Conservation (phyloP, 2,113 vertebrate genomes). For the Hippocampus comes region DNA sequence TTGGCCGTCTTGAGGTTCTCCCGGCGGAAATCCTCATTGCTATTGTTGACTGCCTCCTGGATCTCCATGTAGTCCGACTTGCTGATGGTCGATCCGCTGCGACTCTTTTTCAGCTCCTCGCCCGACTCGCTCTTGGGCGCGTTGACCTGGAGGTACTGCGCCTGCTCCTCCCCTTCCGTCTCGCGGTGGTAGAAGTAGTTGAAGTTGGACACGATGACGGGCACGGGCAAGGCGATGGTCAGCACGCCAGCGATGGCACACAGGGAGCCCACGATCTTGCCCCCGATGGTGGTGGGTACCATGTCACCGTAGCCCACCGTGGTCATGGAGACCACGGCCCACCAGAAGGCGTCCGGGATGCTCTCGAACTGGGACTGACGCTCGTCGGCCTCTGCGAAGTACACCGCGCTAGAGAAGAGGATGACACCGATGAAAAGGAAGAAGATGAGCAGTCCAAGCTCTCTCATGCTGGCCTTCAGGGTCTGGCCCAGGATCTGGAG, state of each 20-base stretch:
- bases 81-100: conserved; percentile 94
- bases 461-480: conserved; percentile 95
- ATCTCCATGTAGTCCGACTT: conserved; percentile 99
- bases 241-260: conserved; percentile 97
- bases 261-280: conserved; percentile 96
- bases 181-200: conserved; percentile 99
- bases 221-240: conserved; percentile 97
- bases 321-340: conserved; percentile 99
- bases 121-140: conserved; percentile 89
- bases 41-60: conserved; percentile 94
- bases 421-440: conserved; percentile 99
- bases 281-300: conserved; percentile 96
- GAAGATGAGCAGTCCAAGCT: conserved; percentile 93
- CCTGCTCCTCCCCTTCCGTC: conserved; percentile 97
- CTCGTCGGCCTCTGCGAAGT: conserved; percentile 96
- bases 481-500: conserved; percentile 97
- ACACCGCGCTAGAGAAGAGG: conserved; percentile 97
- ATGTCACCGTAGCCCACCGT: conserved; percentile 98
- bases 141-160: conserved; percentile 92
- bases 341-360: conserved; percentile 99
- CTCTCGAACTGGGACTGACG: conserved; percentile 92
- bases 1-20: conserved; percentile 97
- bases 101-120: conserved; percentile 96
- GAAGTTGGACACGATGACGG: conserved; percentile 99
- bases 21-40: conserved; percentile 92